phyloP scores from a whole-genome alignment of 2,797 vertebrate species.

The Lacerta viridis region DNA sequence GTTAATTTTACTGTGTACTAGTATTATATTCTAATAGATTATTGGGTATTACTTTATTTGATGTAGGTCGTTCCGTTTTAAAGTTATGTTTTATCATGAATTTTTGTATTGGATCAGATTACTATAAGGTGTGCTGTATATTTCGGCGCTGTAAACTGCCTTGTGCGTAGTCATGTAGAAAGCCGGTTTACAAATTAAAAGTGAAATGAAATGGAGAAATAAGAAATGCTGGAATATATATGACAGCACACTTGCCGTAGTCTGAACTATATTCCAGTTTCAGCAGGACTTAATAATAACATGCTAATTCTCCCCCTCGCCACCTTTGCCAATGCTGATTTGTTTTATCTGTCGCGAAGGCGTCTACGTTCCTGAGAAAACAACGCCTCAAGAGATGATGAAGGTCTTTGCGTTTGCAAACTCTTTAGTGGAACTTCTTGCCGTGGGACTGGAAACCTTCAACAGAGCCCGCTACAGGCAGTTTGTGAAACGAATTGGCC shows the following conservation, averaged over 20 bases:
- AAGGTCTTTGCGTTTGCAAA: slow-evolving; percentile 95
- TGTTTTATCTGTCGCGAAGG: slow-evolving; percentile 76
- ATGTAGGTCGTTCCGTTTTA: too few relatives aligned
- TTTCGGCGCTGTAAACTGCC: too few relatives aligned
- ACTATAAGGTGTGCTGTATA: too few relatives aligned
- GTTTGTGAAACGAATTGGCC: slow-evolving; percentile 95
- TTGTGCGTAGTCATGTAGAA: too few relatives aligned
- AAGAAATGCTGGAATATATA: background rate
- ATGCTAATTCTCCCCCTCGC: background rate
- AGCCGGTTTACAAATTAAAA: too few relatives aligned
- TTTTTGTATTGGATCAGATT: too few relatives aligned
- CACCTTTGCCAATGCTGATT: background rate
- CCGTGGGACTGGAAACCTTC: slow-evolving; percentile 93
- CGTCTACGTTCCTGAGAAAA: slow-evolving; percentile 90
- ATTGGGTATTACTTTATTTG: too few relatives aligned
- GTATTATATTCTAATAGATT: too few relatives aligned
- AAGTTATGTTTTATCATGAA: too few relatives aligned
- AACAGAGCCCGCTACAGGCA: slow-evolving; percentile 95
- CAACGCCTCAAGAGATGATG: slow-evolving; percentile 96
- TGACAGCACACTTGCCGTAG: background rate
- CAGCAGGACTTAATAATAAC: background rate
- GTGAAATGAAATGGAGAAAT: too few relatives aligned
- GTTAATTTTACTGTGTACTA: too few relatives aligned
- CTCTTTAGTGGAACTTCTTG: slow-evolving; percentile 92
- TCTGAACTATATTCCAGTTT: background rate